phyloP scores from a whole-genome alignment of 2,113 vertebrate species.

The Aphyosemion australe region DNA sequence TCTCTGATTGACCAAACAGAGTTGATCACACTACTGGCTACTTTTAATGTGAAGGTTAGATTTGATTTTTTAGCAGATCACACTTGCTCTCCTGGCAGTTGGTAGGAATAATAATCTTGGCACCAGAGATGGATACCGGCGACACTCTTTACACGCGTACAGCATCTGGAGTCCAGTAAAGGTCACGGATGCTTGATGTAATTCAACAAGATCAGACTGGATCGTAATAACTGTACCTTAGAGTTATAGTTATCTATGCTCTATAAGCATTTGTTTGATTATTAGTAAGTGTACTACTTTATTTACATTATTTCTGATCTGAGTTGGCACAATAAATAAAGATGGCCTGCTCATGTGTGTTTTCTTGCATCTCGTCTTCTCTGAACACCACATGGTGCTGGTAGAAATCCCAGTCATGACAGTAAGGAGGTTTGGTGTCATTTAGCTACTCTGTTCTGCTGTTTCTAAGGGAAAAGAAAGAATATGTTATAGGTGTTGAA shows the following conservation, averaged over 20 bases:
- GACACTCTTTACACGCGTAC: background rate
- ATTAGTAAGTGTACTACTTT: too few species aligned
- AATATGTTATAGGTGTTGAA: constrained; percentile 12
- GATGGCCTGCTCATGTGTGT: background rate
- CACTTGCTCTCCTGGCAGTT: background rate
- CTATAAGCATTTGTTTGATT: background rate
- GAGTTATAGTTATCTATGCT: background rate
- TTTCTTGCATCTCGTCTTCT: constrained; percentile 11
- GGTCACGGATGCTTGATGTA: constrained; percentile 7
- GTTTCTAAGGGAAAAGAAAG: constrained; percentile 26
- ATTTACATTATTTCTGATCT: too few species aligned
- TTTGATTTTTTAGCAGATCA: too few species aligned
- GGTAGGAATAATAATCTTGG: background rate
- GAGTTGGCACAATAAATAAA: too few species aligned
- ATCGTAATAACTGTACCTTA: constrained; percentile 12
- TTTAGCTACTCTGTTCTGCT: constrained; percentile 32
- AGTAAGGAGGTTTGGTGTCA: constrained; percentile 9
- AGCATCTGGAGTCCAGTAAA: constrained; percentile 13
- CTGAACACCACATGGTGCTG: background rate
- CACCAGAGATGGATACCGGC: background rate
- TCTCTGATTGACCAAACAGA: background rate
- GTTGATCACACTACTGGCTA: background rate
- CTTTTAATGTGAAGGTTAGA: too few species aligned
- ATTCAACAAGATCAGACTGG: constrained; percentile 5
- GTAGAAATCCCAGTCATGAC: constrained; percentile 14